A percentile compares a stretch with the other conserved stretches of the same genome.
These are phyloP conservation scores for Lutjanus erythropterus DNA, from an alignment of 2,113 vertebrate species.

Conservation along the genomic window DNA sequence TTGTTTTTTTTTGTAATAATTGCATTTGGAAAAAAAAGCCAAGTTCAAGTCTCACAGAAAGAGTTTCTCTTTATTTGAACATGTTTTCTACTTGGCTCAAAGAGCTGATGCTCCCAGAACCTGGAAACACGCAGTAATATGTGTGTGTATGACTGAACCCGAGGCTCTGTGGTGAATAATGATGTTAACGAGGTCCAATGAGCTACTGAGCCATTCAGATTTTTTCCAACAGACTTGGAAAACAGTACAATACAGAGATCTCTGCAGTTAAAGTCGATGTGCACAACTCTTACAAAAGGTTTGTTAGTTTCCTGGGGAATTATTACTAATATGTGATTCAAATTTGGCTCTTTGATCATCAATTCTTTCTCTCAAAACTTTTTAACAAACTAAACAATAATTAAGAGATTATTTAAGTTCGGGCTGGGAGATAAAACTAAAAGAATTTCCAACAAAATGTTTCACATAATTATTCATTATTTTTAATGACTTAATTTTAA, in stretches of 20 bases:
- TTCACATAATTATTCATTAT: too few species aligned
- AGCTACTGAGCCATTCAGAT: conserved; percentile 19
- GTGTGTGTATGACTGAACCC: conserved; percentile 24
- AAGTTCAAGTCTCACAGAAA: conserved; percentile 32
- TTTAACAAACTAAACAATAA: not conserved
- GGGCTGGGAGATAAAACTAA: too few species aligned
- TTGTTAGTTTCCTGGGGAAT: too few species aligned
- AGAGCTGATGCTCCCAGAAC: conserved; percentile 33
- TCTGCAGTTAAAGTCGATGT: not conserved
- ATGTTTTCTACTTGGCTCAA: conserved; percentile 48
- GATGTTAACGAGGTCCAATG: conserved; percentile 44
- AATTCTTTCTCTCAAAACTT: not conserved
- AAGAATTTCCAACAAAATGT: too few species aligned
- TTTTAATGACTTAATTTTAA: too few species aligned
- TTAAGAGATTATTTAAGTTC: not conserved
- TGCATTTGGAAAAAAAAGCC: conserved; percentile 12
- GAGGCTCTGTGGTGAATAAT: conserved; percentile 45
- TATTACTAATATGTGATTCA: not conserved
- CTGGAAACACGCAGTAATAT: conserved; percentile 33
- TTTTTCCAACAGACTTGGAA: not conserved
- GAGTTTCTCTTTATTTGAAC: conserved; percentile 40
- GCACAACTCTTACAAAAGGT: too few species aligned
- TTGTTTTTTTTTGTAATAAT: not conserved
- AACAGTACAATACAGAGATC: not conserved
- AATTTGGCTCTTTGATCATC: not conserved